Evolutionary conservation across 2,113 vertebrate species (phyloP).

Genomic region (Sebastes schlegelii): DNA sequence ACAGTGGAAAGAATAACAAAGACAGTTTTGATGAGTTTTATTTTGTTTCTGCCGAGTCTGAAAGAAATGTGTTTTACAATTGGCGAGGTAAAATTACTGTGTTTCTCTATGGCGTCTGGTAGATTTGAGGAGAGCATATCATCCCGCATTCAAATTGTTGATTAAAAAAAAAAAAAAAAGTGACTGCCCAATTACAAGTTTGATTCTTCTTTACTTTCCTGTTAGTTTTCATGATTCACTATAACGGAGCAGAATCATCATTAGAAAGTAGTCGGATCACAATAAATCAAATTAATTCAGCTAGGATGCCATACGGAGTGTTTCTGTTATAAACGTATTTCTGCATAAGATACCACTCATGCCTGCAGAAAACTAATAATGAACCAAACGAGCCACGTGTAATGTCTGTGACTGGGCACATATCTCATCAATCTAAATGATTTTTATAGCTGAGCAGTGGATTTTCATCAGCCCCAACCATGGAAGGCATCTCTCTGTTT

Average conservation of each 20-base stretch:
- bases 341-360: neutral
- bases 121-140: too few relatives aligned
- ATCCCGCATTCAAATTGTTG: neutral
- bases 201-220: neutral
- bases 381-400: constrained; percentile 11
- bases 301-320: neutral
- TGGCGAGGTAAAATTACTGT: too few relatives aligned
- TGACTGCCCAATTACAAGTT: neutral
- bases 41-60: too few relatives aligned
- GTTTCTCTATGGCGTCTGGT: too few relatives aligned
- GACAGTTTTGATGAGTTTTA: too few relatives aligned
- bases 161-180: neutral
- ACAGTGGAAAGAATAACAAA: too few relatives aligned
- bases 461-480: constrained; percentile 47
- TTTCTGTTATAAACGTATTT: neutral
- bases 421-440: constrained; percentile 45
- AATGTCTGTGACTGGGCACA: neutral
- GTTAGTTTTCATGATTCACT: neutral
- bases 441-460: constrained; percentile 29
- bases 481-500: constrained; percentile 45
- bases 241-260: neutral
- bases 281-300: neutral
- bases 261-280: neutral
- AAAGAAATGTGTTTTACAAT: too few relatives aligned
- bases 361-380: constrained; percentile 28